phyloP scores from a whole-genome alignment of 2,888 invertebrate genomes.

The Agrotis ipsilon region DNA sequence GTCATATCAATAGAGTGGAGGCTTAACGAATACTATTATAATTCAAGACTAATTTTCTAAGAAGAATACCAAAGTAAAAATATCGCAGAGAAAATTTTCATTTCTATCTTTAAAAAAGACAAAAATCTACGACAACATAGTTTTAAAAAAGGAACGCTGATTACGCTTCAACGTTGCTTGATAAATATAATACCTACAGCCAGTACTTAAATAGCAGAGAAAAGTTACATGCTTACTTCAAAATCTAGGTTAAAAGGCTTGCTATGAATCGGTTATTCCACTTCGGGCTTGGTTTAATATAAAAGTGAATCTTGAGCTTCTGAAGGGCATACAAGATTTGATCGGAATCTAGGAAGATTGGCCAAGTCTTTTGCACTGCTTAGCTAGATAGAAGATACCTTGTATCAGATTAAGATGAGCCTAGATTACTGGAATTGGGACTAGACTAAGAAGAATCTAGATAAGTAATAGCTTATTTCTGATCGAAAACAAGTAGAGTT shows the following conservation, averaged over 20 bases:
- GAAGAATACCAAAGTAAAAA: not conserved
- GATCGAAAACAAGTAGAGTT: not conserved
- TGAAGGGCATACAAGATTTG: not conserved
- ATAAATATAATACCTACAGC: not conserved
- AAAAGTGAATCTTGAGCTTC: not conserved
- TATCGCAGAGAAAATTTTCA: not conserved
- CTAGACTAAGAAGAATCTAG: not conserved
- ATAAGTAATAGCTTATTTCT: not conserved
- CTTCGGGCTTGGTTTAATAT: slow-evolving; percentile 11
- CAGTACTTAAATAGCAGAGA: slow-evolving; percentile 11
- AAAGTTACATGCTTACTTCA: slow-evolving; percentile 34
- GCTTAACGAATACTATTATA: not conserved
- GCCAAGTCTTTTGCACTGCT: not conserved
- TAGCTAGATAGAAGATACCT: not conserved
- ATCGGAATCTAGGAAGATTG: not conserved
- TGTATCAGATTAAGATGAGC: not conserved
- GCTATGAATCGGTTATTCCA: slow-evolving; percentile 33
- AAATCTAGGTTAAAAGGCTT: slow-evolving; percentile 46
- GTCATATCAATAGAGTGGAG: not conserved
- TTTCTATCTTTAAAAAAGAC: not conserved
- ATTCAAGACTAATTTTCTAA: not conserved
- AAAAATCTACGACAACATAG: too few relatives aligned
- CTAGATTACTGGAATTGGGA: not conserved
- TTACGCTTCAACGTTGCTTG: slow-evolving; percentile 11
- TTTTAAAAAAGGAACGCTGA: slow-evolving; percentile 9